Conservation (phyloP, 2,113 vertebrate species). For the Periophthalmus modestus region DNA sequence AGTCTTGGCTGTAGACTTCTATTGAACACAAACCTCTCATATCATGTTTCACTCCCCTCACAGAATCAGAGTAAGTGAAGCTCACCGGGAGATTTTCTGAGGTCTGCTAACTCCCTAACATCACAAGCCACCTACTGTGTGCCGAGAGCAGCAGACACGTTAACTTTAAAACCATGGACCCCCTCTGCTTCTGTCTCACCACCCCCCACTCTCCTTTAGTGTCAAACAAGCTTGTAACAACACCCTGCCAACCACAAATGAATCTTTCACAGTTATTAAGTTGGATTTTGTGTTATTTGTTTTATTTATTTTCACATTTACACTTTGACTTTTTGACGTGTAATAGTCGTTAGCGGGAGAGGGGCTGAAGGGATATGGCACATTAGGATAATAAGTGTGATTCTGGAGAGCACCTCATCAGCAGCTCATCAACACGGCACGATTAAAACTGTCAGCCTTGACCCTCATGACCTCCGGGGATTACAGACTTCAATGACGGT, state of each 20-base stretch:
- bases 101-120: slow-evolving; percentile 51
- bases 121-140: slow-evolving; percentile 22
- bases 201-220: slow-evolving; percentile 12
- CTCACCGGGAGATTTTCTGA: slow-evolving; percentile 52
- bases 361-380: slow-evolving; percentile 52
- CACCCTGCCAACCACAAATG: not conserved
- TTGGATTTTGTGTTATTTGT: not conserved
- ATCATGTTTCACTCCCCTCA: slow-evolving; percentile 53
- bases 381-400: slow-evolving; percentile 42
- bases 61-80: slow-evolving; percentile 37
- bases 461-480: not conserved
- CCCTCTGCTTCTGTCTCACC: slow-evolving; percentile 5
- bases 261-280: slow-evolving; percentile 1
- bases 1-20: not conserved
- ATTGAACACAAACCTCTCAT: slow-evolving; percentile 18
- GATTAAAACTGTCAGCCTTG: slow-evolving; percentile 23
- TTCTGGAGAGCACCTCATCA: slow-evolving; percentile 44
- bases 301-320: not conserved
- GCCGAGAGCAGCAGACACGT: slow-evolving; percentile 12
- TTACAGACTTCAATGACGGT: not conserved
- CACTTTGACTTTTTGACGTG: not conserved
- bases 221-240: slow-evolving; percentile 29
- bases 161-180: slow-evolving; percentile 25
- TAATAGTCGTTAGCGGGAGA: slow-evolving; percentile 28
- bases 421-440: not conserved